Conservation (phyloP, 2,888 invertebrate species). For the Anthophora plumipes region DNA sequence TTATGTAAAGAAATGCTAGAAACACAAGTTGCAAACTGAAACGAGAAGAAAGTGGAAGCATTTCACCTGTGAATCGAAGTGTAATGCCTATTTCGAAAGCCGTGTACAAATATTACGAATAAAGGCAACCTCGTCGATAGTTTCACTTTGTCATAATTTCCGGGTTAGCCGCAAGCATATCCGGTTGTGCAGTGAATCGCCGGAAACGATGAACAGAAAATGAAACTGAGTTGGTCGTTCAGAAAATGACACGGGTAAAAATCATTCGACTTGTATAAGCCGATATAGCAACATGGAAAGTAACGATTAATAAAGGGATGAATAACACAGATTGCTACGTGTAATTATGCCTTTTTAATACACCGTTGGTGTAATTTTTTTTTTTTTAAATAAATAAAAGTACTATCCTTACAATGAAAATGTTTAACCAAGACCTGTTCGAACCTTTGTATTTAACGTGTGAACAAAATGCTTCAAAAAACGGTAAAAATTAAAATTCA, state of each 20-base stretch:
- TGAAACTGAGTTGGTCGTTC: conserved; percentile 17
- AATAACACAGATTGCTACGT: neutral
- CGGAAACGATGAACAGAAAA: conserved; percentile 42
- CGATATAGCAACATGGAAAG: neutral
- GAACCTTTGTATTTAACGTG: too few relatives aligned
- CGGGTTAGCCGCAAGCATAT: conserved; percentile 40
- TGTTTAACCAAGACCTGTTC: too few relatives aligned
- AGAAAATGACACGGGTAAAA: neutral
- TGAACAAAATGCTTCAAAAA: too few relatives aligned
- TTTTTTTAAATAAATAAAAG: too few relatives aligned
- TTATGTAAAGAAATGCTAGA: neutral
- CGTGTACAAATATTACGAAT: conserved; percentile 37
- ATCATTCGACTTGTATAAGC: neutral
- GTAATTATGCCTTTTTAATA: too few relatives aligned
- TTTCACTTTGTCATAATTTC: conserved; percentile 51
- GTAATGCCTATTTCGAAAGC: conserved; percentile 42
- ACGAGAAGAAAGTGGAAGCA: neutral
- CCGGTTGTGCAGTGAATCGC: conserved; percentile 24
- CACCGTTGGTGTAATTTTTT: too few relatives aligned
- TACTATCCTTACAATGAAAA: too few relatives aligned
- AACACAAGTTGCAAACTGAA: neutral
- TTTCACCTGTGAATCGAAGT: conserved; percentile 37
- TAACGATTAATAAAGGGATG: too few relatives aligned
- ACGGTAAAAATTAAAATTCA: too few relatives aligned
- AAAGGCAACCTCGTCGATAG: conserved; percentile 28